phyloP scores from a whole-genome alignment of 2,797 vertebrate species.

The Hippopotamyrus pictus region DNA sequence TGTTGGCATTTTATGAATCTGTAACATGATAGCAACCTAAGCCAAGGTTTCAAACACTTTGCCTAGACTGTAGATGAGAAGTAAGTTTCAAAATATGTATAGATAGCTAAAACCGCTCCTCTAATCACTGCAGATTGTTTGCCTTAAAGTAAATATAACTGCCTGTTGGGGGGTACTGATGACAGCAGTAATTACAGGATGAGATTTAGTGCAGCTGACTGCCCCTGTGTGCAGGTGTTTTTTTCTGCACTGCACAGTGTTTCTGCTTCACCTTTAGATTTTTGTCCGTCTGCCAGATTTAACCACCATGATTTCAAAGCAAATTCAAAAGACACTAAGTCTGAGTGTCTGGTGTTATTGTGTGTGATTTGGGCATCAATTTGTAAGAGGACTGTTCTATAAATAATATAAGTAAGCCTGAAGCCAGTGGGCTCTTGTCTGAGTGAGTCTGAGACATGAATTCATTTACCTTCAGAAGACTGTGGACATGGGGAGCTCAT shows the following conservation, averaged over 20 bases:
- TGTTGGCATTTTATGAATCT: background rate
- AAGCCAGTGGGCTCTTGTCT: background rate
- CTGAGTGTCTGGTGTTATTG: background rate
- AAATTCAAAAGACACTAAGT: background rate
- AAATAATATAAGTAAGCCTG: background rate
- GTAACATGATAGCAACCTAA: background rate
- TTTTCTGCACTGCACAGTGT: constrained; percentile 30
- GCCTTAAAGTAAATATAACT: constrained; percentile 61
- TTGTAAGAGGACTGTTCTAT: background rate
- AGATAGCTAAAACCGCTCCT: background rate
- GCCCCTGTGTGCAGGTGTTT: constrained; percentile 37
- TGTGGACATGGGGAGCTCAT: background rate
- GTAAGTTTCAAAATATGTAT: background rate
- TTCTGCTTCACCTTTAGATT: constrained; percentile 1
- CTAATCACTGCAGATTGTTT: constrained; percentile 18
- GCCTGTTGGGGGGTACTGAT: constrained; percentile 56
- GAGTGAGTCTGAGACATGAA: background rate
- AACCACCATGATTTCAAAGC: constrained; percentile 23
- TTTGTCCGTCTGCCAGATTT: constrained; percentile 21
- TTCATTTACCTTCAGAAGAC: background rate
- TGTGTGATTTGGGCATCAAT: background rate
- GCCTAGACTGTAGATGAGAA: background rate
- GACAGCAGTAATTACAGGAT: constrained; percentile 67
- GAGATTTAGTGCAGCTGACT: constrained; percentile 57
- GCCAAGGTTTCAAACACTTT: background rate